Conservation (phyloP, 2,888 invertebrate genomes). For the Odontocerum albicorne region DNA sequence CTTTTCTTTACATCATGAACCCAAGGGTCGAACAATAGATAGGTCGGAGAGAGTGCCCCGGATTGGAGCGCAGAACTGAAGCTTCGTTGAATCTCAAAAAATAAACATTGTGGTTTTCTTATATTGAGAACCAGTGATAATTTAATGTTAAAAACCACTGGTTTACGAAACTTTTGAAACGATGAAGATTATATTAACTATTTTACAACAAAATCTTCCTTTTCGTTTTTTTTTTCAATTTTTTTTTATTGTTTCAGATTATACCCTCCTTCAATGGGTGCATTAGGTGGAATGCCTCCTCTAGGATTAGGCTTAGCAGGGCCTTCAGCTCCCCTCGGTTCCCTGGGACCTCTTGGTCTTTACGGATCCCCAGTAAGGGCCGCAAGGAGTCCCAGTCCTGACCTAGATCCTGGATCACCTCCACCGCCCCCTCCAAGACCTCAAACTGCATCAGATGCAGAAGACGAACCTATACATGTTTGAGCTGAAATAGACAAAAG, state of each 20-base stretch:
- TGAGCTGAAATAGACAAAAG: constrained; percentile 38
- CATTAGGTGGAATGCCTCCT: constrained; percentile 56
- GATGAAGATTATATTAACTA: too few relatives aligned
- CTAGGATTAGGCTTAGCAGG: constrained; percentile 65
- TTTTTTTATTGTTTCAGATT: constrained; percentile 49
- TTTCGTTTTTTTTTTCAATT: too few relatives aligned
- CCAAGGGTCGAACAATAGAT: too few relatives aligned
- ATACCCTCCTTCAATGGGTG: constrained; percentile 63
- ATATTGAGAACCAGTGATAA: too few relatives aligned
- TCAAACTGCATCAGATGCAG: constrained; percentile 53
- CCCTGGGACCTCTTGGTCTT: constrained; percentile 70
- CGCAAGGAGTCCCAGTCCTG: constrained; percentile 52
- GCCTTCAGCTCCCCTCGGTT: constrained; percentile 67
- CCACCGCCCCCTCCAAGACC: constrained; percentile 51
- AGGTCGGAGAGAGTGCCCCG: too few relatives aligned
- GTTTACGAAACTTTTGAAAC: too few relatives aligned
- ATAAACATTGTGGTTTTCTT: too few relatives aligned
- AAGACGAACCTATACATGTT: constrained; percentile 66
- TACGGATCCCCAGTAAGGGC: constrained; percentile 58
- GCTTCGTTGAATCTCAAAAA: constrained; percentile 14
- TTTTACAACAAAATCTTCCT: too few relatives aligned
- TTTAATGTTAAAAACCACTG: too few relatives aligned
- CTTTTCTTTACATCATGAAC: too few relatives aligned
- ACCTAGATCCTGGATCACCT: constrained; percentile 63
- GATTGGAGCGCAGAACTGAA: too few relatives aligned